Percentiles rank a stretch among this genome's conserved stretches.
Evolutionary conservation across 2,113 vertebrate species (phyloP).

Genomic region (Procavia capensis): DNA sequence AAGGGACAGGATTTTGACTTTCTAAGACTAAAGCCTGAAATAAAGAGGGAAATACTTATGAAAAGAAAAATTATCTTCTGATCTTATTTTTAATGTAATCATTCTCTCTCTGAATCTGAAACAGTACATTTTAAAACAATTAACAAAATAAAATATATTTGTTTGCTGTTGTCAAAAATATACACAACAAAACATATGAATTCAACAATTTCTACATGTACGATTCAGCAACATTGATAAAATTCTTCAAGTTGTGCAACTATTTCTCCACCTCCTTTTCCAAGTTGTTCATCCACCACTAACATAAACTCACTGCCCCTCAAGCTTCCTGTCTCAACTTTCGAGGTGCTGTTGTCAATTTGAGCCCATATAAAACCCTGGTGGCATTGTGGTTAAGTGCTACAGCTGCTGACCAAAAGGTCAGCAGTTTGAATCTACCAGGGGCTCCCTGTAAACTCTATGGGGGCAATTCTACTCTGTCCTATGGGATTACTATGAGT

Average conservation of each 20-base stretch:
- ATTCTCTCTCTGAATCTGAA: slow-evolving; percentile 41
- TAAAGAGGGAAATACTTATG: slow-evolving; percentile 32
- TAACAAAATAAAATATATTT: background rate
- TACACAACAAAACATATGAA: background rate
- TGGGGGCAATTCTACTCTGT: too few species aligned
- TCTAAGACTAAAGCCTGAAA: slow-evolving; percentile 40
- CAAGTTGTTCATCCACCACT: background rate
- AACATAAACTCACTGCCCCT: background rate
- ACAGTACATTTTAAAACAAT: background rate
- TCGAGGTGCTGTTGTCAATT: background rate
- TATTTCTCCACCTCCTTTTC: background rate
- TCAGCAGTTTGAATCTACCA: too few species aligned
- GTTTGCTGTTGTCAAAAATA: background rate
- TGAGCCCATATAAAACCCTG: background rate
- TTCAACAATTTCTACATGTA: background rate
- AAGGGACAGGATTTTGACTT: slow-evolving; percentile 6
- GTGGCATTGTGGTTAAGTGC: too few species aligned
- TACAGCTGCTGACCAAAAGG: too few species aligned
- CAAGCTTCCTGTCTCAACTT: background rate
- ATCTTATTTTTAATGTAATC: background rate
- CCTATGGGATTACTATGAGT: too few species aligned
- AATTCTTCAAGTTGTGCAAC: background rate
- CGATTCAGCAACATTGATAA: background rate
- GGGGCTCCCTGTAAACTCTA: too few species aligned
- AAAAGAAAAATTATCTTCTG: background rate